Base-by-base conservation (phyloP, 2,113 vertebrate genomes). In the Melospiza melodia region DNA sequence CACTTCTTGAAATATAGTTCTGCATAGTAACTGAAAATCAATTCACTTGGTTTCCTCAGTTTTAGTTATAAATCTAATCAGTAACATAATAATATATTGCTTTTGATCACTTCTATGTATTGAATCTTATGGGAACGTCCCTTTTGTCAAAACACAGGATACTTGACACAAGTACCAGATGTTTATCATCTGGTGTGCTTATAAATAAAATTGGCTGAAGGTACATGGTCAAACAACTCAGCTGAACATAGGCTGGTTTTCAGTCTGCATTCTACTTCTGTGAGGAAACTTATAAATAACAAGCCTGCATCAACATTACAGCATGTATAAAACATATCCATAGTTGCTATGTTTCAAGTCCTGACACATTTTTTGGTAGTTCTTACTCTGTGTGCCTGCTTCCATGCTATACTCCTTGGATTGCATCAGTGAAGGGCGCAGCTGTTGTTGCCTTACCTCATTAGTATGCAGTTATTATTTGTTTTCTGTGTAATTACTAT, bases 401-500 rank as follows among this genome's bases (percentile, higher is more conserved):
- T 96, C 81, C 79, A 68, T 33, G 67, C 31, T 92, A 14, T 77
- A 85, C 31, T 85, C 73, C 52, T 94, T 96, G 82, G 46, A 93
- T 27, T 93, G 49, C 15, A 27, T 87, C 96, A 84, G 52, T 55
- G 44, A 96, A 86, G 69, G 74, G 33, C 25, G 83, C 46, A 71
- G 90, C 86, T 95, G 75, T 96, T 96, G 48, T 68, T 97, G 80
- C 31, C 61, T 96, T 97, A 77, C 79, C 84, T 97, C 82, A 94
- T 97, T 98, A 97, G 39, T 76, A 87, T 90, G 68, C 79, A 27
- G 95, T 97, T 97, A 90, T 97, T 92, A 86, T 90, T 80, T 80
- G 66, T 94, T 97, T 97, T 95, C 79, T 92, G 44, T 76, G 68
- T 96, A 97, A 97, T 97, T 97, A 95, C 73, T 92, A 77, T 94